Evolutionary conservation across 2,113 vertebrate species (phyloP), one percentile per base, ranked within the genome.

Genomic region (Mellivora capensis): DNA sequence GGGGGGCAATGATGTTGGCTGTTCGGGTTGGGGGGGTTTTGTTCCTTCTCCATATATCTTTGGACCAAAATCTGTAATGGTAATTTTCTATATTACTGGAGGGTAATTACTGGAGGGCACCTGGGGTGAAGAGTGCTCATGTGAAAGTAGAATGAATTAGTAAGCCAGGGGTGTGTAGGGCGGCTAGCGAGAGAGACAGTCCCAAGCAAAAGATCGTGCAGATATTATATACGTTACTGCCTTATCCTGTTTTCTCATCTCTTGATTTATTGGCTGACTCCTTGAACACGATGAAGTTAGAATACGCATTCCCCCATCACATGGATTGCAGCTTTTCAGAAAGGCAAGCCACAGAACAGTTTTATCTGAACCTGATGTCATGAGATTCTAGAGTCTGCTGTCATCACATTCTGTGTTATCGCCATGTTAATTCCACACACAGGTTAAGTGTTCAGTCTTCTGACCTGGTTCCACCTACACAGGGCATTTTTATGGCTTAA

Each of bases 381-480:
- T 71, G 27, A 59, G 80, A 95, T 97, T 98, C 96, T 96, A 98
- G 96, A 97, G 44, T 90, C 84, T 94, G 17, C 77, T 85, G 23
- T 95, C 96, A 96, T 94, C 94, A 91, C 84, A 96, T 89, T 95
- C 96, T 95, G 12, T 67, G 83, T 74, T 92, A 39, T 93, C 94
- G 57, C 93, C 76, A 81, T 69, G 88, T 77, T 93, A 34, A 71
- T 88, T 93, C 69, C 79, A 93, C 42, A 8, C 54, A n/a, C 71
- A 97, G 31, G 59, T 47, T 79, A 71, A 94, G 61, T 44, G 79
- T 81, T 96, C 85, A 83, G 90, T 87, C 87, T 96, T 93, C 95
- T 97, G 90, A 81, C 83, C 76, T 93, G 79, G 79, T 96, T 93
- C 96, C 96, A 97, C 76, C 96, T 90, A 49, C 59, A 74, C 72